phyloP scores from a whole-genome alignment of 2,888 invertebrate genomes.

The Theodoxus fluviatilis region DNA sequence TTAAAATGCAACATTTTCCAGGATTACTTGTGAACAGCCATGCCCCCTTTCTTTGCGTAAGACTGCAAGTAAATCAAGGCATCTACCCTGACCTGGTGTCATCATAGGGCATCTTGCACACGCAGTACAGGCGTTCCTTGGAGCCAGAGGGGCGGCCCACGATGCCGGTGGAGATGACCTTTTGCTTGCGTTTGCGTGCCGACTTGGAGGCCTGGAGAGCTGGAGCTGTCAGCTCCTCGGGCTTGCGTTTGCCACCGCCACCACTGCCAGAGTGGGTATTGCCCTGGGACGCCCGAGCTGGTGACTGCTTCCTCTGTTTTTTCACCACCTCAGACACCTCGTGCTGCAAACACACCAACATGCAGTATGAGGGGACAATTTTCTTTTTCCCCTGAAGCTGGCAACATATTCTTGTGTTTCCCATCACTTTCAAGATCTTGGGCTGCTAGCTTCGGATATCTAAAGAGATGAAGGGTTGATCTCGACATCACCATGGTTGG shows the following conservation, averaged over 20 bases:
- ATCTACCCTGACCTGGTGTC: slow-evolving; percentile 79
- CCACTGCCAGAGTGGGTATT: too few relatives aligned
- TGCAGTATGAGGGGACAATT: too few relatives aligned
- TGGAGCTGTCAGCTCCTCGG: slow-evolving; percentile 25
- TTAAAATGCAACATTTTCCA: too few relatives aligned
- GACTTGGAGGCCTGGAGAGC: slow-evolving; percentile 17
- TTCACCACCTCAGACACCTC: slow-evolving; percentile 47
- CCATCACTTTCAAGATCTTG: too few relatives aligned
- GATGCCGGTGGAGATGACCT: slow-evolving; percentile 53
- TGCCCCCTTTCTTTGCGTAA: too few relatives aligned
- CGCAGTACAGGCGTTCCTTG: slow-evolving; percentile 88
- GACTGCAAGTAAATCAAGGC: too few relatives aligned
- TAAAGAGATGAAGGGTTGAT: background rate
- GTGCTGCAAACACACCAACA: slow-evolving; percentile 35
- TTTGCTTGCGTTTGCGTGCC: slow-evolving; percentile 56
- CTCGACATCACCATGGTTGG: too few relatives aligned
- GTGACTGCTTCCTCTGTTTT: slow-evolving; percentile 37
- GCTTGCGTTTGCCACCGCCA: slow-evolving; percentile 18
- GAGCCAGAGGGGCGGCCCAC: slow-evolving; percentile 22
- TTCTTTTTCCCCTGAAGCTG: too few relatives aligned
- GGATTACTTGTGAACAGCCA: too few relatives aligned
- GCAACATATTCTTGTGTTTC: too few relatives aligned
- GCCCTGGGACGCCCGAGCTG: slow-evolving; percentile 26
- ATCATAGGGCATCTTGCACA: slow-evolving; percentile 93
- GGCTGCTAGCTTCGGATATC: background rate